A percentile compares a stretch with the other conserved stretches of the same genome.
phyloP scores from a whole-genome alignment of 2,797 vertebrate species.

The Sebastolobus altivelis region DNA sequence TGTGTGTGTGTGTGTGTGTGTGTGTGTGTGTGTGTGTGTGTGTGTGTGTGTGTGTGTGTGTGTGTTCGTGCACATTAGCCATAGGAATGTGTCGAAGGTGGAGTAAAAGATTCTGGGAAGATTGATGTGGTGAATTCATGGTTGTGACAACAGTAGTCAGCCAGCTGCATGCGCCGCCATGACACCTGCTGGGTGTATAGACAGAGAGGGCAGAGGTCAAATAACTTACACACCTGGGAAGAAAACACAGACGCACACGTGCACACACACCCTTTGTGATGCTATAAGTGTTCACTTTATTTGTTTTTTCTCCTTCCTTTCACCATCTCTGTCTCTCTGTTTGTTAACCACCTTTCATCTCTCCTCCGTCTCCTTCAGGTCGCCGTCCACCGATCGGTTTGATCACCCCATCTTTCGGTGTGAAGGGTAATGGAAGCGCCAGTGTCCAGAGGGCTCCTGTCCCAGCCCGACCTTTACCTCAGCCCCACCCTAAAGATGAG shows the following conservation, averaged over 20 bases:
- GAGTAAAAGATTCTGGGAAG: slow-evolving; percentile 49
- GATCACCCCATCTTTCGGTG: slow-evolving; percentile 82
- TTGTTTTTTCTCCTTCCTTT: background rate
- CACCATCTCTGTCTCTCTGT: background rate
- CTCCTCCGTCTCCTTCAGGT: slow-evolving; percentile 49
- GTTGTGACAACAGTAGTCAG: slow-evolving; percentile 63
- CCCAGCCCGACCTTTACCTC: slow-evolving; percentile 68
- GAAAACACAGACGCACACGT: slow-evolving; percentile 22
- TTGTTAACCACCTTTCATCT: background rate
- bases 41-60: slow-evolving; percentile 44
- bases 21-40: slow-evolving; percentile 38
- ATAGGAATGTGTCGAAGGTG: slow-evolving; percentile 60
- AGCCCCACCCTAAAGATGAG: slow-evolving; percentile 87
- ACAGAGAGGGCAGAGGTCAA: slow-evolving; percentile 67
- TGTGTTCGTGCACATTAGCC: slow-evolving; percentile 23
- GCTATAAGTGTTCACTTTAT: background rate
- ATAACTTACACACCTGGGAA: slow-evolving; percentile 58
- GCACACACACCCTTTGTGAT: background rate
- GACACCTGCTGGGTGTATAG: slow-evolving; percentile 63
- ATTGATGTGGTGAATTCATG: slow-evolving; percentile 62
- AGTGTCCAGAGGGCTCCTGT: slow-evolving; percentile 51
- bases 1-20: slow-evolving; percentile 51
- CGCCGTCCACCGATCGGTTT: slow-evolving; percentile 51
- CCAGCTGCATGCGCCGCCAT: slow-evolving; percentile 42
- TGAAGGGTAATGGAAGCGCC: slow-evolving; percentile 82